Evolutionary conservation across 1,140 invertebrate genomes (phyloP), one percentile per base, ranked within the genome.

Genomic region (Glossosoma conforme): DNA sequence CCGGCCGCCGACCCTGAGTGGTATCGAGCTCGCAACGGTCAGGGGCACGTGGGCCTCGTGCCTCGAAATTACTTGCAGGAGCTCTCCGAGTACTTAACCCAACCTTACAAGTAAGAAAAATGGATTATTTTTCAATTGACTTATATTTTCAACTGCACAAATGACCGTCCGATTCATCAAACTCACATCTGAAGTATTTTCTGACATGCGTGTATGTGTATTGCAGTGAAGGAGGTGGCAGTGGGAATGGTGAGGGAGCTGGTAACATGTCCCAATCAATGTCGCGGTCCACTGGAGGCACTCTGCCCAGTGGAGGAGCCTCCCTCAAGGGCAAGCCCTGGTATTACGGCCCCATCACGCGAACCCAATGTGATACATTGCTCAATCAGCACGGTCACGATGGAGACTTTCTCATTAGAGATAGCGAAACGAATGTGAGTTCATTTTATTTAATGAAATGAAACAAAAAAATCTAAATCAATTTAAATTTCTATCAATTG

Each of bases 361-460:
- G 97, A 57, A 88, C 87, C 56, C 91, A 97, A 67, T 97, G 94
- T 77, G 97, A 99, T 74, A 85, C 86, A 56, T 74, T 98, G 62
- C 80, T 99, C 58, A 94, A 92, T 74, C 87, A 91, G 62, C 87
- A 91, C 70, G 97, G 93, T 15, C 85, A 91, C 60, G 92, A 98
- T 74, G 97, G 97, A 17, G 96, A 99, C 75, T 99, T 98, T 77
- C 83, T 99, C 59, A 95, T 99, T 63, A 78, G 96, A 64, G 95
- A 98, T 72, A 96, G 92, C 70, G 97, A 98, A 82, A 97, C 95
- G 63, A 97, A 97, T 77, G 95, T 98, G 73, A 88, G 87, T 82
- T 44, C 6, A n/a, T 8, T 28, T n/a, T 28, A n/a, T n/a, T n/a
- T n/a, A n/a, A n/a, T n/a, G n/a, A n/a, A n/a, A n/a, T n/a, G n/a